A percentile compares a stretch with the other conserved stretches of the same genome.
Evolutionary conservation across 2,113 vertebrate genomes (phyloP).

Genomic region (Illadopsis cleaveri): DNA sequence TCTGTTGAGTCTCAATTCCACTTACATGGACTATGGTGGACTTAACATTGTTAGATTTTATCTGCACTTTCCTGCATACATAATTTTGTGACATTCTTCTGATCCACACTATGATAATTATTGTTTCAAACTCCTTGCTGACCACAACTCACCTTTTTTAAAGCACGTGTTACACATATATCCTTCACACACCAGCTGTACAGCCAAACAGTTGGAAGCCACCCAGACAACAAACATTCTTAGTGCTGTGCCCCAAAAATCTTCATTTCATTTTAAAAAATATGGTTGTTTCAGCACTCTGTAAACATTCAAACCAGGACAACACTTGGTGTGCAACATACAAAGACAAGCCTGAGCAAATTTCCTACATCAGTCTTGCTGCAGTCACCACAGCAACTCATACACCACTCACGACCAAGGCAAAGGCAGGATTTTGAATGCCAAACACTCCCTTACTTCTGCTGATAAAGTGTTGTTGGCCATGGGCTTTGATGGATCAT

Average conservation of each 20-base stretch:
- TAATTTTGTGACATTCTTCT: background rate
- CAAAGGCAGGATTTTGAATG: background rate
- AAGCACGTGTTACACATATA: background rate
- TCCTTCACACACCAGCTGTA: background rate
- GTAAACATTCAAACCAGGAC: background rate
- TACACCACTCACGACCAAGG: background rate
- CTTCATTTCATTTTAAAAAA: background rate
- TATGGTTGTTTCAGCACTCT: background rate
- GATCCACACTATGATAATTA: background rate
- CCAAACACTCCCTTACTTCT: constrained; percentile 77
- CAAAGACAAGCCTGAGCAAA: background rate
- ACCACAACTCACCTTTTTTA: background rate
- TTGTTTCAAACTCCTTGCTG: background rate
- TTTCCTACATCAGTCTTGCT: background rate
- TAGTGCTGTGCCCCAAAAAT: background rate
- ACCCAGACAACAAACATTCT: background rate
- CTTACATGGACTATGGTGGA: background rate
- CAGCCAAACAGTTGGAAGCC: background rate
- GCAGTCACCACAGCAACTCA: background rate
- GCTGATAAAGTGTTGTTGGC: constrained; percentile 72
- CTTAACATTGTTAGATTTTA: background rate
- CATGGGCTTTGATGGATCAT: constrained; percentile 84
- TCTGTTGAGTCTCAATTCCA: background rate
- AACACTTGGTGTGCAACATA: background rate
- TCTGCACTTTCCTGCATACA: background rate